Percentiles rank a stretch among this genome's conserved stretches.
phyloP scores from a whole-genome alignment of 2,888 invertebrate genomes.

The Heliconius ethilla region DNA sequence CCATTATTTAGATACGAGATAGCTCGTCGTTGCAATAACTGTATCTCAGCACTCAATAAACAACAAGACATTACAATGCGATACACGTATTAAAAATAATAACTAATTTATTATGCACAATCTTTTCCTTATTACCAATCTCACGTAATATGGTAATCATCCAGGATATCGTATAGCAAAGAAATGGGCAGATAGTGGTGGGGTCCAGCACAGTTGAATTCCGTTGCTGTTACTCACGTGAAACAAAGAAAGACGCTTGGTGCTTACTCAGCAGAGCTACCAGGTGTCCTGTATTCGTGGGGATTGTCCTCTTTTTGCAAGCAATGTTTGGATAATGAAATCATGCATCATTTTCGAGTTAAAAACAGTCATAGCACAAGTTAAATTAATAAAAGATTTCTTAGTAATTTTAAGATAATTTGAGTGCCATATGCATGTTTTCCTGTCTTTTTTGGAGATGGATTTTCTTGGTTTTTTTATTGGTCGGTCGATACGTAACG shows the following conservation, averaged over 20 bases:
- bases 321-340: slow-evolving; percentile 22
- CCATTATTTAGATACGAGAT: not conserved
- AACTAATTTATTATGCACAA: slow-evolving; percentile 34
- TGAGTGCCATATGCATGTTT: not conserved
- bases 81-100: slow-evolving; percentile 32
- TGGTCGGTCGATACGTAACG: not conserved
- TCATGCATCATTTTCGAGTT: slow-evolving; percentile 10
- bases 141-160: slow-evolving; percentile 39
- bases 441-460: not conserved
- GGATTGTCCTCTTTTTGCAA: slow-evolving; percentile 31
- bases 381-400: slow-evolving; percentile 4
- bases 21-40: not conserved
- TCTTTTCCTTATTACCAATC: slow-evolving; percentile 40
- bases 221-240: slow-evolving; percentile 51
- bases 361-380: slow-evolving; percentile 9
- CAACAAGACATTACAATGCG: slow-evolving; percentile 22
- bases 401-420: not conserved
- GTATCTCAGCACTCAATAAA: slow-evolving; percentile 16
- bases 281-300: slow-evolving; percentile 23
- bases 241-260: slow-evolving; percentile 49
- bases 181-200: slow-evolving; percentile 31
- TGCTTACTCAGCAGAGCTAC: slow-evolving; percentile 39
- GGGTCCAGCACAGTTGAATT: slow-evolving; percentile 44
- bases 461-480: not conserved
- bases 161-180: slow-evolving; percentile 39